Evolutionary conservation across 2,888 invertebrate genomes (phyloP).

Genomic region (Lordiphosa fenestrarum): DNA sequence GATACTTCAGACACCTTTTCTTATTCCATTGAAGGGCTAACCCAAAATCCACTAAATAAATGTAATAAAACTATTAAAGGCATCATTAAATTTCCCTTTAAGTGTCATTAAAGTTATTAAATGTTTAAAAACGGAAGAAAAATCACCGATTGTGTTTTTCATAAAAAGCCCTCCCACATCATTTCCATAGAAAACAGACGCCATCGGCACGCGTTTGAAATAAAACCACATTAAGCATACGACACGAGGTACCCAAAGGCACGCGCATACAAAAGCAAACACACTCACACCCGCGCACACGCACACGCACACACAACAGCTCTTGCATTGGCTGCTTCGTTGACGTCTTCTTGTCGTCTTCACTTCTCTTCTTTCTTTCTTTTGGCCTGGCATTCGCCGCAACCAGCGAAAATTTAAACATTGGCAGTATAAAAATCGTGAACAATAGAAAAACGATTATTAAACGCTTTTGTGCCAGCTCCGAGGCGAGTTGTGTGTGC

Average conservation of each 20-base stretch:
- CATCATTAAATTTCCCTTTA: no score
- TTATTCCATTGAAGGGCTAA: no score
- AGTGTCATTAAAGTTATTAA: no score
- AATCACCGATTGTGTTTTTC: no score
- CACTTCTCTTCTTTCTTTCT: conserved; percentile 55
- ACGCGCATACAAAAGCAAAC: conserved; percentile 42
- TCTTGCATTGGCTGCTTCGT: conserved; percentile 33
- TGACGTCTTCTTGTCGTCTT: conserved; percentile 58
- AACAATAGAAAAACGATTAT: conserved; percentile 80
- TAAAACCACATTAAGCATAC: conserved; percentile 68
- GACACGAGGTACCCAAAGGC: conserved; percentile 53
- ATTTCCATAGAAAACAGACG: conserved; percentile 6
- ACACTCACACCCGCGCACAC: not conserved
- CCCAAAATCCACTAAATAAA: no score
- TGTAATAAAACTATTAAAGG: no score
- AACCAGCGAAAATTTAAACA: conserved; percentile 46
- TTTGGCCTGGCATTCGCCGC: conserved; percentile 34
- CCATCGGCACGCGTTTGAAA: conserved; percentile 56
- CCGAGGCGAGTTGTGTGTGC: conserved; percentile 74
- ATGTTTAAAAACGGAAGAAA: no score
- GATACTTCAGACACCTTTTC: no score
- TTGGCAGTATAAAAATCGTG: conserved; percentile 80
- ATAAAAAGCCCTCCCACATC: no score
- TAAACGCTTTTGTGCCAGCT: conserved; percentile 79
- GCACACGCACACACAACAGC: no score